phyloP scores from a whole-genome alignment of 2,888 invertebrate species.

The Agonopterix arenella region DNA sequence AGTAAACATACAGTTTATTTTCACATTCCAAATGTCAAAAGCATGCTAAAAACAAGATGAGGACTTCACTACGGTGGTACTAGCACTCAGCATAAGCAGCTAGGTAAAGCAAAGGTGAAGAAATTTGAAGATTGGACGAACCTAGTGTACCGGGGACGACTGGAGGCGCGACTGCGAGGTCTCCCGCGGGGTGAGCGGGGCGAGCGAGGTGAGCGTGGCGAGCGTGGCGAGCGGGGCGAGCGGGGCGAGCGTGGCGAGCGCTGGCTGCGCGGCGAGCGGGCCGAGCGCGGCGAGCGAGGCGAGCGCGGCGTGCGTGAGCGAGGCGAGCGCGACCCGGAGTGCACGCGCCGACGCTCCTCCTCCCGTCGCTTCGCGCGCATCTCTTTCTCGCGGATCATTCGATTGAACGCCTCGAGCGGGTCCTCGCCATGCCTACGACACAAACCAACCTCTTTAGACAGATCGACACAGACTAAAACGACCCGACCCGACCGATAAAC shows the following conservation, averaged over 20 bases:
- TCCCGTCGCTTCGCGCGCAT: slow-evolving; percentile 81
- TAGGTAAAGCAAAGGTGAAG: not conserved
- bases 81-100: not conserved
- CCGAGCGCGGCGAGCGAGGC: slow-evolving; percentile 20
- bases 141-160: slow-evolving; percentile 63
- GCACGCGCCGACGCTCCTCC: slow-evolving; percentile 75
- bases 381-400: slow-evolving; percentile 91
- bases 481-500: too few species aligned
- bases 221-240: slow-evolving; percentile 30
- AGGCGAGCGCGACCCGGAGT: slow-evolving; percentile 28
- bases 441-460: not conserved
- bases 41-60: not conserved
- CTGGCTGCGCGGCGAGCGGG: slow-evolving; percentile 14
- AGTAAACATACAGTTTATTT: slow-evolving; percentile 12
- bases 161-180: slow-evolving; percentile 49
- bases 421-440: slow-evolving; percentile 84
- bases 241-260: slow-evolving; percentile 24
- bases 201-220: slow-evolving; percentile 21
- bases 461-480: not conserved
- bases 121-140: slow-evolving; percentile 58
- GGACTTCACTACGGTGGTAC: not conserved
- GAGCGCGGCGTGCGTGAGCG: slow-evolving; percentile 26
- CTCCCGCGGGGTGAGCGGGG: slow-evolving; percentile 31
- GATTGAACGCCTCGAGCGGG: slow-evolving; percentile 90
- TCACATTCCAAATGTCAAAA: slow-evolving; percentile 9